A percentile compares a stretch with the other conserved stretches of the same genome.
Conservation (phyloP, 2,888 invertebrate genomes). For the Aproaerema taeniolella region DNA sequence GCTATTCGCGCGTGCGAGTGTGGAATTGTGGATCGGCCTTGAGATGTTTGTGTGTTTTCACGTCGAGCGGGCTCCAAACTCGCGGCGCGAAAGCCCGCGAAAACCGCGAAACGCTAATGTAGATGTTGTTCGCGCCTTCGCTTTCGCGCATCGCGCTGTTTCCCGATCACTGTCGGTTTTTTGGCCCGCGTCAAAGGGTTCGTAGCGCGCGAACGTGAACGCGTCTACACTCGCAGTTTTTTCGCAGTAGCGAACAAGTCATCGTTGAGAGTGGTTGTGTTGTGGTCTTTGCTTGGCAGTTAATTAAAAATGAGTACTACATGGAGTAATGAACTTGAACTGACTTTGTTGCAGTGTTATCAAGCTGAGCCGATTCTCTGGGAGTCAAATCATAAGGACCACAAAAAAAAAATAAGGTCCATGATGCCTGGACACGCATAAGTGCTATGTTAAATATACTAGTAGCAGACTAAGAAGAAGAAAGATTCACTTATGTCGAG, state of each 20-base stretch:
- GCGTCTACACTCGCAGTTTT: neutral
- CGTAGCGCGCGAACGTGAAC: neutral
- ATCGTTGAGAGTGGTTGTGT: neutral
- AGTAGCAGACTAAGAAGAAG: neutral
- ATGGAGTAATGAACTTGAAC: neutral
- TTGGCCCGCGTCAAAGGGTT: neutral
- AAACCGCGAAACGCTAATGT: no score
- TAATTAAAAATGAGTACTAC: neutral
- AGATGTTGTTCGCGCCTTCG: no score
- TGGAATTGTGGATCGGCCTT: no score
- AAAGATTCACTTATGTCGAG: neutral
- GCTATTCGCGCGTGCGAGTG: no score
- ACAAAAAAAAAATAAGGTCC: neutral
- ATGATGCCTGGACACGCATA: neutral
- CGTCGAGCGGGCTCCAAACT: no score
- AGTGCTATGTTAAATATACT: neutral
- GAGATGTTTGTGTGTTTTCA: no score
- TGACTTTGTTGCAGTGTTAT: neutral
- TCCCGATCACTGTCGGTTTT: neutral
- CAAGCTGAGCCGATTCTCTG: neutral
- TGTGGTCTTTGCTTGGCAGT: neutral
- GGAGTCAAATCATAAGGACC: neutral
- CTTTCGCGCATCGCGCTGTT: neutral
- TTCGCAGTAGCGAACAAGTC: neutral
- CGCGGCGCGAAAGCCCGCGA: no score